phyloP scores from a whole-genome alignment of 2,888 invertebrate genomes.

The Prenolepis imparis region DNA sequence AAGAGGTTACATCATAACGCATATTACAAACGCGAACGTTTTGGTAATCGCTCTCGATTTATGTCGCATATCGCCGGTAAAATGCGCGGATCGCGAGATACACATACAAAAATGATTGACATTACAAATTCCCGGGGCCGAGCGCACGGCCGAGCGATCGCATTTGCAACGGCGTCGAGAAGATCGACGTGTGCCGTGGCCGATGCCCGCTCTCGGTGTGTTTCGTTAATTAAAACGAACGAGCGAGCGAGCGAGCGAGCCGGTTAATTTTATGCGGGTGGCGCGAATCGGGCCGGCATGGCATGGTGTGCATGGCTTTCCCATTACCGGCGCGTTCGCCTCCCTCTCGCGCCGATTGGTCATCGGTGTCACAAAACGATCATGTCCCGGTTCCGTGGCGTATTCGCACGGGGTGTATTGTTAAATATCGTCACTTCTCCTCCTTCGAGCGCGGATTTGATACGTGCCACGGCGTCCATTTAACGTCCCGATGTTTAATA shows the following conservation, averaged over 20 bases:
- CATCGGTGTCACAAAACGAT: constrained; percentile 78
- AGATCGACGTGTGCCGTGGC: constrained; percentile 73
- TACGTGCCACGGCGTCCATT: constrained; percentile 56
- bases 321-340: constrained; percentile 81
- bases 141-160: constrained; percentile 56
- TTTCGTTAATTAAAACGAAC: constrained; percentile 86
- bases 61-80: constrained; percentile 22
- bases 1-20: background rate
- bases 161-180: constrained; percentile 50
- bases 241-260: constrained; percentile 76
- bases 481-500: constrained; percentile 53
- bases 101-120: constrained; percentile 62
- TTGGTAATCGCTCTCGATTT: constrained; percentile 45
- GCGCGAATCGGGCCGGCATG: constrained; percentile 78
- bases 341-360: constrained; percentile 74
- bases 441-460: constrained; percentile 43
- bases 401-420: constrained; percentile 50
- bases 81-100: constrained; percentile 15
- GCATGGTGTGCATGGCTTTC: constrained; percentile 84
- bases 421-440: constrained; percentile 61
- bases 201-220: constrained; percentile 79
- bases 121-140: constrained; percentile 45
- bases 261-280: constrained; percentile 86
- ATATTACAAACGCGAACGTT: constrained; percentile 22
- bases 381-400: constrained; percentile 65